These are phyloP conservation scores for Tenthredo mesomela DNA, from an alignment of 2,888 invertebrate species.

Conservation along the genomic window DNA sequence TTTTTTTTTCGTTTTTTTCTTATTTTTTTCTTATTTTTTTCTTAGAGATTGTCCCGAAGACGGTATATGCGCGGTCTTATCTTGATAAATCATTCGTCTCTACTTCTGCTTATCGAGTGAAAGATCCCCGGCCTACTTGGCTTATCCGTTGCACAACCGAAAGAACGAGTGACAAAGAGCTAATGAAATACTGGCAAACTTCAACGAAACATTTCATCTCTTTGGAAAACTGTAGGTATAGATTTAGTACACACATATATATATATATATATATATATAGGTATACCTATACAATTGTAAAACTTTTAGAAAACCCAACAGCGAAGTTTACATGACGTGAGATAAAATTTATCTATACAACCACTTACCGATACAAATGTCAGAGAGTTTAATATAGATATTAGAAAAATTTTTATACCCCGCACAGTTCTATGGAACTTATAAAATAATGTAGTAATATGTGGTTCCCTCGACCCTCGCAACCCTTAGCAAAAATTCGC, in stretches of 20 bases:
- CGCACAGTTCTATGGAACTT: background rate
- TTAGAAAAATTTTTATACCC: background rate
- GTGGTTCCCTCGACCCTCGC: background rate
- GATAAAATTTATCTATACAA: background rate
- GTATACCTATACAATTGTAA: background rate
- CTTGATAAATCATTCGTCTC: conserved; percentile 51
- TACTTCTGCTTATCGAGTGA: conserved; percentile 44
- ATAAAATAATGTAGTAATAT: background rate
- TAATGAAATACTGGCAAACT: conserved; percentile 44
- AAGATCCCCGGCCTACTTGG: conserved; percentile 40
- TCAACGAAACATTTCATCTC: conserved; percentile 11
- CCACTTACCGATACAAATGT: background rate
- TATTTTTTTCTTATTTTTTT: background rate
- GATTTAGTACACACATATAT: background rate
- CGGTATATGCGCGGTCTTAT: conserved; percentile 29
- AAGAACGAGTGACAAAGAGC: conserved; percentile 40
- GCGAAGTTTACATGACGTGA: background rate
- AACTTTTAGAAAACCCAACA: background rate
- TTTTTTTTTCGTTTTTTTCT: background rate
- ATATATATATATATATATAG: too few species aligned
- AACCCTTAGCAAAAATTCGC: background rate
- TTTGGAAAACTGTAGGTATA: background rate
- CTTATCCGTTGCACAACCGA: conserved; percentile 31
- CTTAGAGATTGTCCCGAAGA: conserved; percentile 7
- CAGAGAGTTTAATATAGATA: background rate